Conservation (phyloP, 1,140 invertebrate genomes). For the Ceratina calcarata region DNA sequence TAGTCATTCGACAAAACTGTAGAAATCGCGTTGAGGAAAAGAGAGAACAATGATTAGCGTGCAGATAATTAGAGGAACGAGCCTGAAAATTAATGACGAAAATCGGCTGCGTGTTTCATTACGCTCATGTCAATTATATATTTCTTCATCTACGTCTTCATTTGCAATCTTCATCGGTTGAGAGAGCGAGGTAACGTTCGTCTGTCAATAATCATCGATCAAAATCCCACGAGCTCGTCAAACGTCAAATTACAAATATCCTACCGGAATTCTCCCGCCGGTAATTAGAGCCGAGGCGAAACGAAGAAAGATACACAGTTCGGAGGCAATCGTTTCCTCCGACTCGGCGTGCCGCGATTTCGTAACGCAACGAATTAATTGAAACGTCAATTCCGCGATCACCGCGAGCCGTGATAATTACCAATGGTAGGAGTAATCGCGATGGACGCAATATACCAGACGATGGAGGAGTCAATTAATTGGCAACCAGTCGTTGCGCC, state of each 20-base stretch:
- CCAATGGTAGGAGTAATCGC: background rate
- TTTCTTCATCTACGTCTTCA: conserved; percentile 28
- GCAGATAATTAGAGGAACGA: conserved; percentile 18
- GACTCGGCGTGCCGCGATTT: background rate
- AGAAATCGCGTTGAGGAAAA: background rate
- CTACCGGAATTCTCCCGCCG: conserved; percentile 20
- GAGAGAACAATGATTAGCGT: background rate
- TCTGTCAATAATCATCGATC: conserved; percentile 33
- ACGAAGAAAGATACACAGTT: background rate
- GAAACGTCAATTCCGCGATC: conserved; percentile 38
- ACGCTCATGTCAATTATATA: conserved; percentile 23
- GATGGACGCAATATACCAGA: conserved; percentile 22
- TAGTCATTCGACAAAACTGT: no score
- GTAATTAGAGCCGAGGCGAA: conserved; percentile 24
- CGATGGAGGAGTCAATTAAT: conserved; percentile 31
- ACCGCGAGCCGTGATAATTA: conserved; percentile 18
- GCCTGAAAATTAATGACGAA: conserved; percentile 19
- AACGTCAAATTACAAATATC: conserved; percentile 30
- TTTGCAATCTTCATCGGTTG: background rate
- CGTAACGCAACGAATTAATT: conserved; percentile 30
- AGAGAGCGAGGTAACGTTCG: conserved; percentile 5
- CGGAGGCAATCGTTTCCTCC: no score
- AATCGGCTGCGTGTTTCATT: conserved; percentile 21
- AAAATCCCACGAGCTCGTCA: conserved; percentile 10
- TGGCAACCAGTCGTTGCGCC: conserved; percentile 23